Conservation (phyloP, 2,888 invertebrate species). For the Drosophila suboccidentalis region DNA sequence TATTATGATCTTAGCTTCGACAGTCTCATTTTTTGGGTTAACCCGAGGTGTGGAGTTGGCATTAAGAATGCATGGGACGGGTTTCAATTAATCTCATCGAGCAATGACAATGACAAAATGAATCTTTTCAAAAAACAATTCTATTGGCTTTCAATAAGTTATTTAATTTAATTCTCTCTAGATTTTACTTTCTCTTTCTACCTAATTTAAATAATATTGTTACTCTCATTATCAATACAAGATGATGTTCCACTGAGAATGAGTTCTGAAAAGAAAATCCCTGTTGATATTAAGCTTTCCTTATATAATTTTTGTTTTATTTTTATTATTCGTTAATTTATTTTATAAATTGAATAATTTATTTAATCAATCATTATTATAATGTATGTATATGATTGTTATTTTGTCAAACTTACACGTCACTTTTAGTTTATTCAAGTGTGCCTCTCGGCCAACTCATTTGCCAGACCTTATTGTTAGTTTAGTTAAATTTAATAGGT, state of each 20-base stretch:
- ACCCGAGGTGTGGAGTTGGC: conserved; percentile 22
- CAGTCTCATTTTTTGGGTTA: conserved; percentile 9
- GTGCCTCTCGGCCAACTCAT: neutral
- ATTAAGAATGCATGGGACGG: conserved; percentile 23
- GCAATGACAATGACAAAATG: conserved; percentile 13
- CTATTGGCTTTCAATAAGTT: conserved; percentile 8
- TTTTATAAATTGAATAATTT: no score
- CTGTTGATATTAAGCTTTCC: neutral
- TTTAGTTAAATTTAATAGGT: conserved; percentile 31
- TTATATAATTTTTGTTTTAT: neutral
- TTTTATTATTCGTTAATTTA: neutral
- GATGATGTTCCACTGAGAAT: no score
- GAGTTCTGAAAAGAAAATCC: no score
- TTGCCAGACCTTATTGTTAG: neutral
- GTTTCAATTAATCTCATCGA: conserved; percentile 35
- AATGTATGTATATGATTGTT: neutral
- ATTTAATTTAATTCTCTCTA: neutral
- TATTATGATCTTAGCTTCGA: conserved; percentile 4
- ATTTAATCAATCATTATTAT: neutral
- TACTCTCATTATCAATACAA: no score
- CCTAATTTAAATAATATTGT: no score
- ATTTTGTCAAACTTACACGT: neutral
- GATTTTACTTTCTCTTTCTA: no score
- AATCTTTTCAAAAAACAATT: conserved; percentile 15
- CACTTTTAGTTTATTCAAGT: neutral